These are phyloP conservation scores for Apodemia hepburni DNA, from an alignment of 2,888 invertebrate genomes.

Conservation along the genomic window DNA sequence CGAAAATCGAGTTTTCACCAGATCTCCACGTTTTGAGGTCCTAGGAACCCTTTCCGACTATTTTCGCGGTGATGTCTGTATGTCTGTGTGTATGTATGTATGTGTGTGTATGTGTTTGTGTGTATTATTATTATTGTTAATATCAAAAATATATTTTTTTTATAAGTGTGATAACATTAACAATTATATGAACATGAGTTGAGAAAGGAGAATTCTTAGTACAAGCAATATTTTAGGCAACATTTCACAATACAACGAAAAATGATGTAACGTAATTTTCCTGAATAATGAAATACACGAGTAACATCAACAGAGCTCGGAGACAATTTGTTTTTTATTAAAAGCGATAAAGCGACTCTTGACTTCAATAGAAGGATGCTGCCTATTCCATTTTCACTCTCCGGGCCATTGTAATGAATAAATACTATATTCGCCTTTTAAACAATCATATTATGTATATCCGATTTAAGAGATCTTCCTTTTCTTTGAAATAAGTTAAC, in stretches of 20 bases:
- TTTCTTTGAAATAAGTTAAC: background rate
- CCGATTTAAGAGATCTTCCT: background rate
- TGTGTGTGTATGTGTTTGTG: too few species aligned
- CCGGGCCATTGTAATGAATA: constrained; percentile 13
- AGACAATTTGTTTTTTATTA: constrained; percentile 29
- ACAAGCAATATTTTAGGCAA: background rate
- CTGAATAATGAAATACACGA: constrained; percentile 19
- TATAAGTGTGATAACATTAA: too few species aligned
- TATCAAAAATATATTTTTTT: too few species aligned
- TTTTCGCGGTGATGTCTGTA: too few species aligned
- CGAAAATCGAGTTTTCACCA: too few species aligned
- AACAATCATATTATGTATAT: constrained; percentile 10
- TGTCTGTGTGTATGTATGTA: too few species aligned
- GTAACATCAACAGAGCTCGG: constrained; percentile 20
- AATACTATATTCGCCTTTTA: constrained; percentile 6
- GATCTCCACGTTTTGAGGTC: too few species aligned
- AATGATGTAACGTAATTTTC: constrained; percentile 14
- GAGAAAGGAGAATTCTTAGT: background rate
- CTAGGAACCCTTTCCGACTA: too few species aligned
- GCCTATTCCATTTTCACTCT: constrained; percentile 15
- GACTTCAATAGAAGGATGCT: constrained; percentile 24
- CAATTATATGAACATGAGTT: background rate
- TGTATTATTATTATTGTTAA: too few species aligned
- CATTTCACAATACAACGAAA: constrained; percentile 4
- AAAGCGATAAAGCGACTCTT: constrained; percentile 27